A percentile compares a stretch with the other conserved stretches of the same genome.
These are phyloP conservation scores for Hypomecis punctinalis DNA, from an alignment of 2,888 invertebrate species.

Conservation along the genomic window DNA sequence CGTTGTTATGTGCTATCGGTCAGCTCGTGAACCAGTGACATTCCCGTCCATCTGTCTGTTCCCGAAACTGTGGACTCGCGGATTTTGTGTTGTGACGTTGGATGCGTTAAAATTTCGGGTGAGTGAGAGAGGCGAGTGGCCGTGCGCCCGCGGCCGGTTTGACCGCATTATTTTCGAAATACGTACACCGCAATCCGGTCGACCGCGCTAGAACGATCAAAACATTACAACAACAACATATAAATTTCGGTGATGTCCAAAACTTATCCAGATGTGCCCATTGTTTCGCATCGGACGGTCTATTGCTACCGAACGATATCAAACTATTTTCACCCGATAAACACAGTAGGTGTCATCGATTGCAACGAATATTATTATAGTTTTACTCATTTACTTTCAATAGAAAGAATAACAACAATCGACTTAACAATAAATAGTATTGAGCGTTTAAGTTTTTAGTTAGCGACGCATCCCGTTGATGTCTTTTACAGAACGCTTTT, in stretches of 20 bases:
- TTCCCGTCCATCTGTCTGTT: constrained; percentile 61
- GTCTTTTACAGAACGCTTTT: constrained; percentile 80
- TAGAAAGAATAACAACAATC: not conserved
- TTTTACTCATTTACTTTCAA: not conserved
- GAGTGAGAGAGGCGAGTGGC: constrained; percentile 79
- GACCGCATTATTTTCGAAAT: constrained; percentile 85
- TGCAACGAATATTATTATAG: constrained; percentile 7
- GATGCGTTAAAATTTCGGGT: constrained; percentile 84
- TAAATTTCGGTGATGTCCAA: constrained; percentile 61
- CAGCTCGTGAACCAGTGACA: constrained; percentile 75
- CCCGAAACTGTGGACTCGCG: constrained; percentile 76
- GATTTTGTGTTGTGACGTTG: constrained; percentile 77
- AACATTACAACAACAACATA: constrained; percentile 81
- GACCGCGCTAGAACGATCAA: constrained; percentile 79
- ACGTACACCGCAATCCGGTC: constrained; percentile 82
- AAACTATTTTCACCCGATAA: constrained; percentile 38
- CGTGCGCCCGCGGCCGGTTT: constrained; percentile 81
- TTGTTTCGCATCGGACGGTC: constrained; percentile 47
- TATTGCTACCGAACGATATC: constrained; percentile 30
- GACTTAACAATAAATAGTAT: constrained; percentile 21
- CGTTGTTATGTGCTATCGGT: constrained; percentile 74
- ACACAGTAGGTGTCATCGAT: constrained; percentile 36
- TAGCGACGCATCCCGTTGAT: constrained; percentile 71
- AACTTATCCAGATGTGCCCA: constrained; percentile 52
- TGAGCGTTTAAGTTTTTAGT: constrained; percentile 15